These are phyloP conservation scores for Xiphorhynchus erythropygius DNA, from an alignment of 2,797 vertebrate genomes.

Conservation along the genomic window DNA sequence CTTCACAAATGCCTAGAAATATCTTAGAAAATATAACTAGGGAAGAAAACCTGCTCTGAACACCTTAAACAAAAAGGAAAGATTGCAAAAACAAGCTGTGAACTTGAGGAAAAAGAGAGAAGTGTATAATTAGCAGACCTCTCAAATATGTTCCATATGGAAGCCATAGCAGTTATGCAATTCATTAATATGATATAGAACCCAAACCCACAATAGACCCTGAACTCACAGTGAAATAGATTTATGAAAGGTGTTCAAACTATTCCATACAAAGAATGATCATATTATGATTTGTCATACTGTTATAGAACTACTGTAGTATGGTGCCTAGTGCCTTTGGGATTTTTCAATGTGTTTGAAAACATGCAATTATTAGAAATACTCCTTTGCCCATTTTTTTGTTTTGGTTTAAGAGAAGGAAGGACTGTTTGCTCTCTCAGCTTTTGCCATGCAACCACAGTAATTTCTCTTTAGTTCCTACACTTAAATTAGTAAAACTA, in stretches of 20 bases:
- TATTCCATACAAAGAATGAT: neutral
- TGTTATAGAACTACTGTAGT: neutral
- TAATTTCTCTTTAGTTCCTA: neutral
- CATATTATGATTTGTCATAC: neutral
- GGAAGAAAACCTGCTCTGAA: neutral
- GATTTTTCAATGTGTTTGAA: neutral
- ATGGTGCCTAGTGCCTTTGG: neutral
- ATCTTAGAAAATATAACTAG: neutral
- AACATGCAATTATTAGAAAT: neutral
- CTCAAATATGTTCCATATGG: neutral
- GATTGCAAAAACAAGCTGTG: neutral
- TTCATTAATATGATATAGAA: neutral
- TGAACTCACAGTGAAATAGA: neutral
- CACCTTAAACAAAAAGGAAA: neutral
- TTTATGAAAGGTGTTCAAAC: neutral
- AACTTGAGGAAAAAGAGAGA: neutral
- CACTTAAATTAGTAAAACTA: neutral
- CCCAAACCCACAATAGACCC: neutral
- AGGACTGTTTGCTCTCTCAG: neutral
- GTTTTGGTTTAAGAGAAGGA: neutral
- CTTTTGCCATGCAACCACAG: neutral
- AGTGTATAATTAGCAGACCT: neutral
- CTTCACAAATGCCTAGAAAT: constrained; percentile 12
- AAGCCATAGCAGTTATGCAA: neutral
- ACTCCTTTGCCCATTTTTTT: neutral